These are phyloP conservation scores for Eulemur mongoz DNA, from an alignment of 2,797 vertebrate species.

Conservation along the genomic window DNA sequence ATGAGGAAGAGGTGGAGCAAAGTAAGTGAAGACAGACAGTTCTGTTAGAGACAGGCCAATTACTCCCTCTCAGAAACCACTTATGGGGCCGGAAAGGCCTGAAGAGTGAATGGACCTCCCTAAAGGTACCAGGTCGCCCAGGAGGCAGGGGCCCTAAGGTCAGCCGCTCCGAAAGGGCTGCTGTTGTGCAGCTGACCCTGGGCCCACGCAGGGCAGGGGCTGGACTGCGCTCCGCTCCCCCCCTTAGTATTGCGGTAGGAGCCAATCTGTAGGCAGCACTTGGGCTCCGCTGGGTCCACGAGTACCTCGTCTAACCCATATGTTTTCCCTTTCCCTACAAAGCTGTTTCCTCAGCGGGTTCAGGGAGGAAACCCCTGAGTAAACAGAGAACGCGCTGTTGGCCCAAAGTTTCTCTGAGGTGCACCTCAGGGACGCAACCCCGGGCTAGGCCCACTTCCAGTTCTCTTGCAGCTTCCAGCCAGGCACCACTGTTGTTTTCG, in stretches of 20 bases:
- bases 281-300: background rate
- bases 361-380: slow-evolving; percentile 76
- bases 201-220: background rate
- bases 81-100: background rate
- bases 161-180: background rate
- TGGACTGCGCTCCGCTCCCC: no score
- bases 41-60: background rate
- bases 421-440: background rate
- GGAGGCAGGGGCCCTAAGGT: background rate
- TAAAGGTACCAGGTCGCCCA: background rate
- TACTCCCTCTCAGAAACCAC: background rate
- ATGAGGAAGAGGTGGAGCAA: background rate
- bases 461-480: background rate
- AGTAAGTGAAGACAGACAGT: background rate
- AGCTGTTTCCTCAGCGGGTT: slow-evolving; percentile 73
- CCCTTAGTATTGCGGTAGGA: background rate
- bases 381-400: slow-evolving; percentile 69
- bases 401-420: slow-evolving; percentile 50
- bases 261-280: background rate
- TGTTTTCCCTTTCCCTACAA: slow-evolving; percentile 72
- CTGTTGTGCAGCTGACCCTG: background rate
- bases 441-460: slow-evolving; percentile 51
- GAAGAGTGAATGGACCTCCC: background rate
- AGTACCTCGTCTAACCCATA: slow-evolving; percentile 33
- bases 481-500: slow-evolving; percentile 21